A percentile compares a stretch with the other conserved stretches of the same genome.
phyloP scores from a whole-genome alignment of 1,140 invertebrate species.

The Pantala flavescens region DNA sequence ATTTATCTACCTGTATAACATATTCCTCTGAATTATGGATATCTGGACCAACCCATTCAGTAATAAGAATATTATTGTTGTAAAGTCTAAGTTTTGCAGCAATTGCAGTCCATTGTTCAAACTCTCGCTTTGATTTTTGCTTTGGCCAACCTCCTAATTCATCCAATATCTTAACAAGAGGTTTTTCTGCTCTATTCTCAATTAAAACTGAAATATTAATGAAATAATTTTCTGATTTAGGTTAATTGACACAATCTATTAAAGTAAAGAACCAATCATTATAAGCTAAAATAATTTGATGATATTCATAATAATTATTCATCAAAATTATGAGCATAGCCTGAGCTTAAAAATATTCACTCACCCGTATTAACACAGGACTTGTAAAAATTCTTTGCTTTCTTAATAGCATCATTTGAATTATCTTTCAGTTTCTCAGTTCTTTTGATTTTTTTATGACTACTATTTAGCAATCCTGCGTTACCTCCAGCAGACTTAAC shows the following conservation, averaged over 20 bases:
- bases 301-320: no score
- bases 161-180: slow-evolving; percentile 58
- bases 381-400: slow-evolving; percentile 68
- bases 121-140: slow-evolving; percentile 40
- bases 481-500: no score
- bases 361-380: slow-evolving; percentile 74
- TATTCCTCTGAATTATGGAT: slow-evolving; percentile 79
- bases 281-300: no score
- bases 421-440: slow-evolving; percentile 19
- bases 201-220: slow-evolving; percentile 41
- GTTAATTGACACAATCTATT: no score
- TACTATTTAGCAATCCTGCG: no score
- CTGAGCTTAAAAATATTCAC: slow-evolving; percentile 16
- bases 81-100: slow-evolving; percentile 64
- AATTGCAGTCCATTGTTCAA: slow-evolving; percentile 65
- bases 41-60: slow-evolving; percentile 77
- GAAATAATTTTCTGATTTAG: no score
- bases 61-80: slow-evolving; percentile 73
- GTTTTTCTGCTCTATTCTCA: slow-evolving; percentile 53
- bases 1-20: slow-evolving; percentile 57
- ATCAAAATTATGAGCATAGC: no score
- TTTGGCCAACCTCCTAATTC: slow-evolving; percentile 72
- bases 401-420: slow-evolving; percentile 43
- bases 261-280: no score
- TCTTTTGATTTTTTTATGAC: no score